Evolutionary conservation across 2,797 vertebrate genomes (phyloP), one percentile per base, ranked within the genome.

Genomic region (Neosalanx taihuensis): DNA sequence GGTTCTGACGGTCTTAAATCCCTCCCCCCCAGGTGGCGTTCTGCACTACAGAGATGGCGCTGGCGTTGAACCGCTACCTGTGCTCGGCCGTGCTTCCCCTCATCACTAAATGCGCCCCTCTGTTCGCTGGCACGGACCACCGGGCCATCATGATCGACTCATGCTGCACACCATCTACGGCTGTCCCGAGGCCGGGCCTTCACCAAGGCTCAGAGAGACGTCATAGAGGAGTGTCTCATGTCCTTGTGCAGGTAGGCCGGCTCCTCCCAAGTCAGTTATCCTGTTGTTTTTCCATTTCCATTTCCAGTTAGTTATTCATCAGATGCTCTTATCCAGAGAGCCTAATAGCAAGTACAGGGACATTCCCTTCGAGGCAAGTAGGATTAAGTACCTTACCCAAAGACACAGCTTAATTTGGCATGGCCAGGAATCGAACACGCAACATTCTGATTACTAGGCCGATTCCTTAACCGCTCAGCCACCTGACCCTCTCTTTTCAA

Each of bases 121-220:
- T 99, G 0, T 97, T 99, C 18, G 95, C 95, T 0, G 95, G 96
- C 67, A 97, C 95, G 0, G 96, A 98, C 85, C 96, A 98, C 87
- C 90, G 96, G 1, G 96, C 96, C 83, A 96, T 96, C 81, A 97
- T 98, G 95, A 95, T 98, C n/a, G 97, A 98, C 91, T 99, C 74
- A 96, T 98, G 96, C 90, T 99, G 67, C 97, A 99, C 86, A 98
- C 97, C 0, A 93, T 98, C 82, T 99, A 99, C 92, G 97, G 3
- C 90, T 99, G 35, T 98, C 96, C 18, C 93, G 96, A 0, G 97
- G 95, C 15, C 93, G 96, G 71, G 95, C 97, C 0, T 94, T 99
- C 81, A 99, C 97, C 59, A 99, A 99, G 85, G 97, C 96, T 1
- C 97, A 99, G 77, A 92, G 97, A 17, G 97, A 99, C 33, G 94